Base-by-base conservation (phyloP, 2,797 vertebrate genomes). In the Geotrypetes seraphini region DNA sequence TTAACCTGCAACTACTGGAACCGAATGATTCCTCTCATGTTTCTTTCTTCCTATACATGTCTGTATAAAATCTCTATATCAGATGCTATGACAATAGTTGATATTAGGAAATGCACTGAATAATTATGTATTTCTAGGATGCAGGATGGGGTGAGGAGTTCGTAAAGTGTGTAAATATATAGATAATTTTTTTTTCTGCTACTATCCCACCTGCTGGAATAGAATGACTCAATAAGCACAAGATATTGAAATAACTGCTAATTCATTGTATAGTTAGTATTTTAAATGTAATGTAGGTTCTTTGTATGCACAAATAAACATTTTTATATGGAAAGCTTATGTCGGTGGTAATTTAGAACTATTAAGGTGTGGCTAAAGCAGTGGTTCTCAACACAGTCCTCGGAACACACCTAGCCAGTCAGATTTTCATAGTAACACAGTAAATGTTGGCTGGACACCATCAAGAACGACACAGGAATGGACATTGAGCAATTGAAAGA, bases 171-270 rank as follows among this genome's bases (percentile, higher is more conserved):
- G 72, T 77, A 79, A 9, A 29, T 17, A 22, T 37, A 19, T 3
- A 32, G 14, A 21, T 22, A 17, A 6, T 12, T 29, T 15, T 23
- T 7, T 25, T 76, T 77, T 75, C 79, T 76, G 72, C 68, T 73
- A 62, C 67, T 73, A n/a, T n/a, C 57, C 44, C 64, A 50, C 72
- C 69, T 73, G 60, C 60, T 53, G 63, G 70, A 59, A 66, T 68
- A 42, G 63, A n/a, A n/a, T n/a, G n/a, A n/a, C n/a, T n/a, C n/a
- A 60, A 65, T 49, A 81, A 83, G 76, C 79, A 83, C 78, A 83
- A 73, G n/a, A 39, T 53, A 60, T 16, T 60, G 23, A 60, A 49
- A 27, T 33, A 43, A 57, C 55, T 53, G 10, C 47, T 71, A 66
- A 73, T 57, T 42, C 66, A 59, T 51, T 56, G 18, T 50, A 38